These are phyloP conservation scores for Phyllotreta striolata DNA, from an alignment of 2,888 invertebrate genomes.

Conservation along the genomic window DNA sequence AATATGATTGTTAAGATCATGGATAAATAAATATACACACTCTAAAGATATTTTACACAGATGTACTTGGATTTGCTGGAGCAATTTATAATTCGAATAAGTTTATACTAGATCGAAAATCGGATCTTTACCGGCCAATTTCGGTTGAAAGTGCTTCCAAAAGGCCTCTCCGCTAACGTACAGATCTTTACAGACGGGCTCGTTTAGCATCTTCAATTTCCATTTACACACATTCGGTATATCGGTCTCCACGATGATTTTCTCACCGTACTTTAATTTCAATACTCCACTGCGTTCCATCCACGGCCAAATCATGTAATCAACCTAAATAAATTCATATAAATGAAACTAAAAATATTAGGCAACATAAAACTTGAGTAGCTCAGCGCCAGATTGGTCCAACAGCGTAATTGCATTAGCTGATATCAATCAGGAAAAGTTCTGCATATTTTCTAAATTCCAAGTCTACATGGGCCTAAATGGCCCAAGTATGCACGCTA, in stretches of 20 bases:
- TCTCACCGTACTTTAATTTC: slow-evolving; percentile 46
- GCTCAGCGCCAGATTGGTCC: too few species aligned
- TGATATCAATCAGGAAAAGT: too few species aligned
- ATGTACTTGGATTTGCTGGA: too few species aligned
- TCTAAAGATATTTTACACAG: too few species aligned
- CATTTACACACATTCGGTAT: slow-evolving; percentile 50
- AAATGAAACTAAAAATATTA: not conserved
- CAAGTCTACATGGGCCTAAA: too few species aligned
- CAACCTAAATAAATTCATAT: slow-evolving; percentile 45
- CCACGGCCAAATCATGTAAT: slow-evolving; percentile 59
- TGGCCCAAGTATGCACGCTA: too few species aligned
- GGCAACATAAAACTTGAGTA: too few species aligned
- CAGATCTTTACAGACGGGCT: slow-evolving; percentile 48
- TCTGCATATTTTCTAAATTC: too few species aligned
- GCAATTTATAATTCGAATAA: too few species aligned
- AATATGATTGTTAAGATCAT: too few species aligned
- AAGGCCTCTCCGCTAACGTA: slow-evolving; percentile 53
- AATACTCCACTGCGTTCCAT: slow-evolving; percentile 52
- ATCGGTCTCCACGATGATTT: slow-evolving; percentile 48
- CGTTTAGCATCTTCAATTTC: slow-evolving; percentile 49
- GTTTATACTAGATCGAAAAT: slow-evolving; percentile 17
- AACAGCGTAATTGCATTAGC: too few species aligned
- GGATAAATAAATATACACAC: too few species aligned
- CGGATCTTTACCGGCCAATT: slow-evolving; percentile 30
- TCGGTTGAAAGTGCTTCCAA: slow-evolving; percentile 50